Conservation (phyloP, 2,888 invertebrate genomes). For the Drosophila pseudotakahashii region DNA sequence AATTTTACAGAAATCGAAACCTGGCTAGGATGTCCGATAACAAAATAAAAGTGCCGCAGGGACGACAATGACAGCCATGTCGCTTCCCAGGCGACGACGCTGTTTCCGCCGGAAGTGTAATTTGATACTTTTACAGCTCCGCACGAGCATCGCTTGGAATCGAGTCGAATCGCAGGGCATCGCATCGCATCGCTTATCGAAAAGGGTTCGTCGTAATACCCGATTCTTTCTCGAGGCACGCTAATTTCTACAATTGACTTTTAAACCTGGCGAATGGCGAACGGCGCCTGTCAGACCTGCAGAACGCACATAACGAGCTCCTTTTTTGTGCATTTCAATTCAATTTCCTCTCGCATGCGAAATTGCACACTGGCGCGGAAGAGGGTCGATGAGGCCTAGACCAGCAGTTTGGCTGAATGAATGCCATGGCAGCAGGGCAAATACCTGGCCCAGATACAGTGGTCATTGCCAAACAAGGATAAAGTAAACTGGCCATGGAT, state of each 20-base stretch:
- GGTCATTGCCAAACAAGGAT: neutral
- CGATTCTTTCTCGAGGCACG: constrained; percentile 31
- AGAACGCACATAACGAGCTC: constrained; percentile 79
- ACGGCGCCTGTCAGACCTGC: constrained; percentile 62
- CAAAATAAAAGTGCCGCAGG: constrained; percentile 72
- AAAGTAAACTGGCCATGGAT: too few relatives aligned
- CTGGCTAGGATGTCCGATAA: constrained; percentile 76
- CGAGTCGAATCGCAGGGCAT: constrained; percentile 5
- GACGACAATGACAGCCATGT: constrained; percentile 47
- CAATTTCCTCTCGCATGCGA: constrained; percentile 78
- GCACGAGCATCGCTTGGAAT: constrained; percentile 42
- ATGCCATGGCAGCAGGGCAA: constrained; percentile 27
- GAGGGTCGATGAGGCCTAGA: constrained; percentile 33
- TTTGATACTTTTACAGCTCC: constrained; percentile 80
- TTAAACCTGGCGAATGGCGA: constrained; percentile 35
- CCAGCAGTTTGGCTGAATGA: constrained; percentile 42
- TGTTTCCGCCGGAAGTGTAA: constrained; percentile 82
- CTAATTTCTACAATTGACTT: constrained; percentile 73
- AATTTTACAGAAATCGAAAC: constrained; percentile 64
- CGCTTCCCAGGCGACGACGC: constrained; percentile 52
- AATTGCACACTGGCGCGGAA: constrained; percentile 45
- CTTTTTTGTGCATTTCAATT: constrained; percentile 81
- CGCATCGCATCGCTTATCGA: constrained; percentile 19
- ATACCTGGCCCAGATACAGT: constrained; percentile 50
- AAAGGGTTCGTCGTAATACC: constrained; percentile 57